Evolutionary conservation across 2,113 vertebrate genomes (phyloP).

Genomic region (Proteles cristata): DNA sequence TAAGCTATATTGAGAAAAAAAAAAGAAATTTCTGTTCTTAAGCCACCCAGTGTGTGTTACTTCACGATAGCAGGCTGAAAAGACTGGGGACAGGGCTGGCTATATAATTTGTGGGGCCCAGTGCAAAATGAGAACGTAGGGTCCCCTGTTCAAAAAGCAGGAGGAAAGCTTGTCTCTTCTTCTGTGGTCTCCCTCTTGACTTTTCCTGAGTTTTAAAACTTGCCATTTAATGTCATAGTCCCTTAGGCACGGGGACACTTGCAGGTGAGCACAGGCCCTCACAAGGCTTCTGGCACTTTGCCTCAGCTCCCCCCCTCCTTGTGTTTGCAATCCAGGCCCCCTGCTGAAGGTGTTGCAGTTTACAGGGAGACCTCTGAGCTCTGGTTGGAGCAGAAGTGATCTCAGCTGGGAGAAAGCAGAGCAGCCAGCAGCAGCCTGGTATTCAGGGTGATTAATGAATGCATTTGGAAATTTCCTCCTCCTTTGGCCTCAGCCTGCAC

Average conservation of each 20-base stretch:
- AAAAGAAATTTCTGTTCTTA: background rate
- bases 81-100: background rate
- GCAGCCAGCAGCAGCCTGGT: background rate
- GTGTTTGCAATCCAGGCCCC: background rate
- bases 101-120: background rate
- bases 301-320: background rate
- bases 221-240: background rate
- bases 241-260: background rate
- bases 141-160: background rate
- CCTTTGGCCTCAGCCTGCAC: conserved; percentile 4
- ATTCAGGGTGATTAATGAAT: conserved; percentile 27
- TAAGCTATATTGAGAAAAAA: background rate
- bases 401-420: background rate
- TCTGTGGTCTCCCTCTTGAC: background rate
- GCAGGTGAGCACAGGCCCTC: background rate
- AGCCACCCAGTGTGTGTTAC: background rate
- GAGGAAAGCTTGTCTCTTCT: background rate
- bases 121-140: background rate
- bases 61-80: background rate
- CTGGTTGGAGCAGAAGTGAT: background rate
- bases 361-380: background rate
- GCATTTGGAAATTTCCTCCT: conserved; percentile 59
- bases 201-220: background rate
- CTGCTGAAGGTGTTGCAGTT: background rate
- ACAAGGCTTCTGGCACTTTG: background rate